Base-by-base conservation (phyloP, 2,797 vertebrate species). In the Eulemur albifrons region DNA sequence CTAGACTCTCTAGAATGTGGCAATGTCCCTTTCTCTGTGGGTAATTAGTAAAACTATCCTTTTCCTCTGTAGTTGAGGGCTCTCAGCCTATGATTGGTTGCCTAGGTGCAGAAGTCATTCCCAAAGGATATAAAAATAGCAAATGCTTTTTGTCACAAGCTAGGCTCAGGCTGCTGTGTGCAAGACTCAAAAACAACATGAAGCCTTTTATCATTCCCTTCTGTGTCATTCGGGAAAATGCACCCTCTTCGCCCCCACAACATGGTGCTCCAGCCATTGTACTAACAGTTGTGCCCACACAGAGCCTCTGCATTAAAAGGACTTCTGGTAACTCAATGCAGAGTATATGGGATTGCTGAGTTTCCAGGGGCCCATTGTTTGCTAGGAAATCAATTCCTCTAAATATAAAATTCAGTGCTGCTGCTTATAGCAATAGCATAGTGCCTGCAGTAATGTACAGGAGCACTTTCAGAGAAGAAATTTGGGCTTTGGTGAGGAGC, bases 301-400 rank as follows among this genome's bases (percentile, higher is more conserved):
- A 4, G 35, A 91, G 9, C 18, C 69, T 88, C 48, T 84, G n/a
- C 35, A 45, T 45, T 90, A 65, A 94, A 84, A 95, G 73, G 57
- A 63, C 20, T 95, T 89, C 63, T 70, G 23, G 15, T 65, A 92
- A 92, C 43, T 80, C 12, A 8, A n/a, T 65, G 48, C 48, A 70
- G 43, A 76, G 32, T 72, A 40, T 30, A 76, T 40, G 32, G 50
- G 40, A 32, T 3, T 90, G 57, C 70, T 38, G 48, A 40, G 52
- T 63, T 86, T 95, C 91, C 73, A 96, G 32, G 43, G 23, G 18
- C 25, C 67, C 43, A 17, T 18, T 88, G 35, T 92, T 92, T 67
- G 23, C 87, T 93, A 91, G 88, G 35, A 97, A 96, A 95, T 90
- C 77, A 88, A 63, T 96, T 86, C 88, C 52, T 88, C 63, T 86